Evolutionary conservation across 2,888 invertebrate species (phyloP).

Genomic region (Lithophane ornitopus): DNA sequence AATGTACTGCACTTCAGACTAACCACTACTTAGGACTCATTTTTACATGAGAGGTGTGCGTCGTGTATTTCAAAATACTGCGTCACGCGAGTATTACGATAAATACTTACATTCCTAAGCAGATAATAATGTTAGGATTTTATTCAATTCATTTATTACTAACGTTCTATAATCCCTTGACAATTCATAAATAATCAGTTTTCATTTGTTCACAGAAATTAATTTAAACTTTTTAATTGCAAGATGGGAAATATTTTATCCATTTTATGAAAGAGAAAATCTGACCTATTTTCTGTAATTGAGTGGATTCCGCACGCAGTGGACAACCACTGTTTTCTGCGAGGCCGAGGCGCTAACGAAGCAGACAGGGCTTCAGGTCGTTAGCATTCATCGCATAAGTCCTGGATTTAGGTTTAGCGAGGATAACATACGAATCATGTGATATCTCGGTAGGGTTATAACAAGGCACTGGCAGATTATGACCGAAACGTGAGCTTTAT

Average conservation of each 20-base stretch:
- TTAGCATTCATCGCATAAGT: slow-evolving; percentile 76
- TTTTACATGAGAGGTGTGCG: slow-evolving; percentile 15
- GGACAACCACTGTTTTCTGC: slow-evolving; percentile 57
- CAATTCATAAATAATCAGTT: slow-evolving; percentile 20
- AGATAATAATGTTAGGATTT: slow-evolving; percentile 19
- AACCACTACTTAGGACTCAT: background rate
- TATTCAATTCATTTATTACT: slow-evolving; percentile 17
- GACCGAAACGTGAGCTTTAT: slow-evolving; percentile 43
- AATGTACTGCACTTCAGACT: slow-evolving; percentile 21
- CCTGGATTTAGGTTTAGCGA: slow-evolving; percentile 71
- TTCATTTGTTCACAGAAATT: slow-evolving; percentile 24
- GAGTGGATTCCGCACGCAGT: slow-evolving; percentile 46
- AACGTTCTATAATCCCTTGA: slow-evolving; percentile 30
- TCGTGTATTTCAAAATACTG: slow-evolving; percentile 8
- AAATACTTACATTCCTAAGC: slow-evolving; percentile 42
- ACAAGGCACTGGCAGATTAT: slow-evolving; percentile 64
- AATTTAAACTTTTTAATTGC: slow-evolving; percentile 19
- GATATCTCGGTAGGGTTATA: slow-evolving; percentile 57
- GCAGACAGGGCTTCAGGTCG: slow-evolving; percentile 65
- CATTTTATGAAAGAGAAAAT: slow-evolving; percentile 33
- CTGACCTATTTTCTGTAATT: slow-evolving; percentile 53
- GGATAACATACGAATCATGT: slow-evolving; percentile 69
- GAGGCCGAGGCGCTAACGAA: slow-evolving; percentile 54
- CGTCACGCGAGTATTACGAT: slow-evolving; percentile 22
- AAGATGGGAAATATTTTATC: slow-evolving; percentile 18